phyloP scores from a whole-genome alignment of 2,888 invertebrate genomes.

The Allygus modestus region DNA sequence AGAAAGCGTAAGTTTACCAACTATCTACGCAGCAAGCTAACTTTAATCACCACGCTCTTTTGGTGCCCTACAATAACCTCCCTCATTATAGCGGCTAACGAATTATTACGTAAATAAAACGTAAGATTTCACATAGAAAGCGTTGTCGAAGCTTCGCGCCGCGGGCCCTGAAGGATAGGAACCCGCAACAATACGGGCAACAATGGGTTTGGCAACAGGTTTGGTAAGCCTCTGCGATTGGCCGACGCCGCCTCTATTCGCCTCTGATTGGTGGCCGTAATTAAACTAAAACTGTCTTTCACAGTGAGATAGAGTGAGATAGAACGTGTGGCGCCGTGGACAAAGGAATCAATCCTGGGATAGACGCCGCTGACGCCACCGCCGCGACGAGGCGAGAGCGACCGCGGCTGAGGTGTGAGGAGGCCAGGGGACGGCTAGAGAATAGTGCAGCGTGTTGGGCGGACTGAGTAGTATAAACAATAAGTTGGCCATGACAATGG shows the following conservation, averaged over 20 bases:
- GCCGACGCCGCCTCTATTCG: constrained; percentile 49
- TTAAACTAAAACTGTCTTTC: constrained; percentile 59
- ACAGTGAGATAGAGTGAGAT: constrained; percentile 55
- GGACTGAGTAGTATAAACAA: too few species aligned
- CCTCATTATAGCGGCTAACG: constrained; percentile 8
- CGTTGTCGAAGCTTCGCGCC: constrained; percentile 15
- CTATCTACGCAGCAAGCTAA: not conserved
- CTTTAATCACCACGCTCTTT: constrained; percentile 1
- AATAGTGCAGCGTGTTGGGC: too few species aligned
- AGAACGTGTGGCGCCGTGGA: constrained; percentile 54
- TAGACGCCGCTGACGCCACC: constrained; percentile 26
- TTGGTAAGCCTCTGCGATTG: constrained; percentile 51
- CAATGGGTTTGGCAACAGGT: constrained; percentile 52
- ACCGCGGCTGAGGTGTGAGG: not conserved
- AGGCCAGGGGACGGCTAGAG: too few species aligned
- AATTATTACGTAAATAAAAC: constrained; percentile 33
- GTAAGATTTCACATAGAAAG: constrained; percentile 38
- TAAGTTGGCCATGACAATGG: too few species aligned
- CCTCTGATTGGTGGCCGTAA: constrained; percentile 57
- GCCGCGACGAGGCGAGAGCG: not conserved
- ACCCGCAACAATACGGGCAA: constrained; percentile 25
- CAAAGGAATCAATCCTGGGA: constrained; percentile 57
- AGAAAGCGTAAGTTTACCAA: not conserved
- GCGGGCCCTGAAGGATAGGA: not conserved
- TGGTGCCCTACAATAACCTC: not conserved